A percentile compares a stretch with the other conserved stretches of the same genome.
Conservation (phyloP, 2,113 vertebrate species). For the Montifringilla adamsi region DNA sequence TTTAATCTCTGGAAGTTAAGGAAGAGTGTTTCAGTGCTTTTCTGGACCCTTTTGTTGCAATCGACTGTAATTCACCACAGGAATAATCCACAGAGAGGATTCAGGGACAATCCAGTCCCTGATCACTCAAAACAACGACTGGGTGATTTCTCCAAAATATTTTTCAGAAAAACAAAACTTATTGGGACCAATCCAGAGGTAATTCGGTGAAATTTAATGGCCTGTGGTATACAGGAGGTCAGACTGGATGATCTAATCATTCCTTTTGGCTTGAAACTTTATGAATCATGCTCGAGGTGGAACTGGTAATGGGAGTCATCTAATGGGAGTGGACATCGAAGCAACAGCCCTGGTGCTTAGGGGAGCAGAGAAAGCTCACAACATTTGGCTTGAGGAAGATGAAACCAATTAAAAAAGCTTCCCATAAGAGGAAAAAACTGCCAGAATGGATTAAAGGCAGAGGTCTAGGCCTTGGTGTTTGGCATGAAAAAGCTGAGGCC, state of each 20-base stretch:
- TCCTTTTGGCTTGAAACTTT: conserved; percentile 45
- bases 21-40: background rate
- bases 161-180: conserved; percentile 33
- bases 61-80: background rate
- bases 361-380: conserved; percentile 26
- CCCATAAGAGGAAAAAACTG: conserved; percentile 1
- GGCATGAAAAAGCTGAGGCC: background rate
- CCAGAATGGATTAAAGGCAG: conserved; percentile 50
- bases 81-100: background rate
- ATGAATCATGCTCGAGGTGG: conserved; percentile 62
- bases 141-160: background rate
- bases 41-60: background rate
- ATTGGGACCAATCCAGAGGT: conserved; percentile 39
- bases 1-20: background rate
- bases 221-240: conserved; percentile 29
- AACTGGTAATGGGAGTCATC: conserved; percentile 50
- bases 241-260: conserved; percentile 42
- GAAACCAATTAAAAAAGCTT: conserved; percentile 23
- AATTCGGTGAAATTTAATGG: conserved; percentile 36
- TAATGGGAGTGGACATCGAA: conserved; percentile 56
- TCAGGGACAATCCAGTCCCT: background rate
- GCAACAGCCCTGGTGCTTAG: conserved; percentile 46
- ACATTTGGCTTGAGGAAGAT: conserved; percentile 18
- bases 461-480: conserved; percentile 34
- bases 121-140: fast-evolving